Percentiles rank a stretch among this genome's conserved stretches.
Conservation (phyloP, 2,888 invertebrate genomes). For the Drosophila stalkeri region DNA sequence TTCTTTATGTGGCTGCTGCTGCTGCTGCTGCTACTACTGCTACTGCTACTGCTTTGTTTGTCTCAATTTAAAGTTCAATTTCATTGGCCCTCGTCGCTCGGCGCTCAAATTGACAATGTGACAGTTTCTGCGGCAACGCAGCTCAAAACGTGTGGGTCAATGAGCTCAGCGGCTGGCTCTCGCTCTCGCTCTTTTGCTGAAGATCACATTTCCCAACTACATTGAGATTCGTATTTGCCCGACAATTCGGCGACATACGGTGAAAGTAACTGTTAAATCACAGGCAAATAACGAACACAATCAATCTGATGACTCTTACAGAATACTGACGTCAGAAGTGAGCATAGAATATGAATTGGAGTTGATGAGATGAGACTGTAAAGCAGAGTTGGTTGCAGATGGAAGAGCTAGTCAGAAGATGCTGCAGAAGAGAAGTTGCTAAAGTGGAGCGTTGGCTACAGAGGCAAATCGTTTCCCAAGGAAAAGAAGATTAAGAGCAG, state of each 20-base stretch:
- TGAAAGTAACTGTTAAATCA: slow-evolving; percentile 42
- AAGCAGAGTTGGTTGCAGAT: not conserved
- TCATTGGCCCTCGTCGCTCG: slow-evolving; percentile 79
- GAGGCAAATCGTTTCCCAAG: too few species aligned
- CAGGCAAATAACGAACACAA: slow-evolving; percentile 14
- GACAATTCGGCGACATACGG: slow-evolving; percentile 7
- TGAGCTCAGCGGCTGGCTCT: slow-evolving; percentile 63
- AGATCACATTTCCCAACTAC: slow-evolving; percentile 16
- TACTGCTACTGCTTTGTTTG: slow-evolving; percentile 60
- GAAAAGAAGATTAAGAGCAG: not conserved
- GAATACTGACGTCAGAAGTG: not conserved
- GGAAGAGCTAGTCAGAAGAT: too few species aligned
- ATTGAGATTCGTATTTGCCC: slow-evolving; percentile 12
- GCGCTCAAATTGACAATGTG: slow-evolving; percentile 74
- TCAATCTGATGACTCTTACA: slow-evolving; percentile 8
- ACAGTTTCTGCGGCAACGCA: slow-evolving; percentile 59
- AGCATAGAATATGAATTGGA: not conserved
- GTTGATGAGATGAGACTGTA: not conserved
- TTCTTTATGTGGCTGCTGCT: slow-evolving; percentile 47
- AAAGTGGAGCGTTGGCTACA: too few species aligned
- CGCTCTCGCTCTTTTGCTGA: slow-evolving; percentile 3
- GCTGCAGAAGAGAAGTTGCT: not conserved
- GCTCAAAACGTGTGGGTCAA: slow-evolving; percentile 73
- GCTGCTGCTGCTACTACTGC: slow-evolving; percentile 13
- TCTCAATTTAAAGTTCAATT: slow-evolving; percentile 81